A percentile compares a stretch with the other conserved stretches of the same genome.
Evolutionary conservation across 2,113 vertebrate species (phyloP).

Genomic region (Saguinus midas): DNA sequence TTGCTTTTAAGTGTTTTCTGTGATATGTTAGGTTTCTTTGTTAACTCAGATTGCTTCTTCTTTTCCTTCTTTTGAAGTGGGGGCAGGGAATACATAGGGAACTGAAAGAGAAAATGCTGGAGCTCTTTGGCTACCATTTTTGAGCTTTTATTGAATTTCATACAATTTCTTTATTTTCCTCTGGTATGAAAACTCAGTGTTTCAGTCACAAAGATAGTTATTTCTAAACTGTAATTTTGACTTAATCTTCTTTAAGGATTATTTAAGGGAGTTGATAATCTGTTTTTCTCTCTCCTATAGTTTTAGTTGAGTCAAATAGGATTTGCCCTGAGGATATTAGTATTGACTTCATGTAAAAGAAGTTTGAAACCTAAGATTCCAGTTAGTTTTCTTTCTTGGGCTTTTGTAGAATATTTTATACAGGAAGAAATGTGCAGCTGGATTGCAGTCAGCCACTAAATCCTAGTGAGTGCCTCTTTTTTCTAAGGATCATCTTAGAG

Average conservation of each 20-base stretch:
- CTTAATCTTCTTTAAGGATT: conserved; percentile 13
- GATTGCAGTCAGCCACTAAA: neutral
- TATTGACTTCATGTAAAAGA: conserved; percentile 38
- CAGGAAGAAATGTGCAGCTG: conserved; percentile 16
- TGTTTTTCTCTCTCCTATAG: neutral
- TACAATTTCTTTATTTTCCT: conserved; percentile 38
- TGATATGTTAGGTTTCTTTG: neutral
- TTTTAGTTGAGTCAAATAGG: neutral
- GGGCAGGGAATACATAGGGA: neutral
- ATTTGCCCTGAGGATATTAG: neutral
- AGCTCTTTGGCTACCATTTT: conserved; percentile 28
- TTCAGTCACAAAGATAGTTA: conserved; percentile 45
- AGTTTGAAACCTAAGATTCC: conserved; percentile 55
- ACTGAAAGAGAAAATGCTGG: conserved; percentile 38
- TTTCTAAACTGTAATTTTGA: conserved; percentile 59
- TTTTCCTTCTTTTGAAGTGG: neutral
- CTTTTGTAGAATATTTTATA: conserved; percentile 52
- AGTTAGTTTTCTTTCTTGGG: conserved; percentile 44
- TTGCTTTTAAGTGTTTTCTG: conserved; percentile 15
- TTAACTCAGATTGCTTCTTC: neutral
- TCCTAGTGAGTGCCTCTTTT: neutral
- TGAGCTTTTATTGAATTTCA: conserved; percentile 37
- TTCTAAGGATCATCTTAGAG: conserved; percentile 13
- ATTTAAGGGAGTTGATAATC: neutral
- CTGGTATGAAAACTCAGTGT: neutral